Base-by-base conservation (phyloP, 1,140 invertebrate genomes). In the Olivierus martensii region DNA sequence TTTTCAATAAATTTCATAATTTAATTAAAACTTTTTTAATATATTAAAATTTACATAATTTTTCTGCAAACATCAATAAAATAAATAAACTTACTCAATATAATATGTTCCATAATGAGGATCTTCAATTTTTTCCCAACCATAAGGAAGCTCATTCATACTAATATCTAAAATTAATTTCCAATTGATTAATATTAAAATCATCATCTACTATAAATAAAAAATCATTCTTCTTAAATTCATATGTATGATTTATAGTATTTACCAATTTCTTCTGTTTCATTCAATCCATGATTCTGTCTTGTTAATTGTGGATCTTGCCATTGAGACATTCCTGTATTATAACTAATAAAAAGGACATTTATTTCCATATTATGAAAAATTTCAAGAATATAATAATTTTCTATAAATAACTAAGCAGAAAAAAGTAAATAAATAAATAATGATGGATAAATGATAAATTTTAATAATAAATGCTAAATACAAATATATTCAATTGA, bases 61-160 rank as follows among this genome's bases (percentile, higher is more conserved):
- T n/a, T n/a, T n/a, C 46, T 35, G 14, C 21, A n/a, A 44, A 21
- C 14, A 50, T 22, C n/a, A 42, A n/a, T 2, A 11, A 18, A 36
- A 36, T 18, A 38, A 37, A 10, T 18, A 14, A n/a, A 53, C 55
- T 57, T 47, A 57, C 55, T 57, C 55, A 21, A 57, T 57, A 34
- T 94, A 99, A 65, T 98, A 99, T 39, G 90, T 93, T 14, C 95
- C 95, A 71, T 97, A 97, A 64, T 92, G 78, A 42, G 91, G 89
- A 72, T 98, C 95, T 59, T 94, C 88, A 22, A 98, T 96, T 71
- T 90, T 83, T 67, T 98, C 95, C 95, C 95, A 99, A 15, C 95
- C 95, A 69, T 91, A 94, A 0, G 95, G 94, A 56, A 99, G 51
- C 42, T 57, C 55, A 47, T 9, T 14, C 51, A 51, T 9, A 42